A percentile compares a stretch with the other conserved stretches of the same genome.
phyloP scores from a whole-genome alignment of 2,888 invertebrate species.

The Itoplectis maculator region DNA sequence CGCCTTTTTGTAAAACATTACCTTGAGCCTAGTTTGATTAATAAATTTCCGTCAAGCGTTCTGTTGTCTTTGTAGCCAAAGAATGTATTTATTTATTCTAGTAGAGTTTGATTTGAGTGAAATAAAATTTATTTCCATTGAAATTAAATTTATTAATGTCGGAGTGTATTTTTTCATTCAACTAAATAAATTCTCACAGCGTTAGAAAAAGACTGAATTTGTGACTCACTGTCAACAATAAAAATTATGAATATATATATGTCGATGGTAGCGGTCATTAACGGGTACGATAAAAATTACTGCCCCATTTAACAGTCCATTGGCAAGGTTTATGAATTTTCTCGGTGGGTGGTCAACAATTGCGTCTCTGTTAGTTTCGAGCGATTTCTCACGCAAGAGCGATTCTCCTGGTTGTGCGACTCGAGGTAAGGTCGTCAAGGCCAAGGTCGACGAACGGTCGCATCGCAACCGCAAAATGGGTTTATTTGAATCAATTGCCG shows the following conservation, averaged over 20 bases:
- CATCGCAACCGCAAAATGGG: not conserved
- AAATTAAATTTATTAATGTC: too few relatives aligned
- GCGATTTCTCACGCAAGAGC: conserved; percentile 30
- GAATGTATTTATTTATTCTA: too few relatives aligned
- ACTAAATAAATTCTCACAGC: too few relatives aligned
- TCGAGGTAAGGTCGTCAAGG: conserved; percentile 23
- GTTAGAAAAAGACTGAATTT: not conserved
- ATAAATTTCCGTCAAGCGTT: too few relatives aligned
- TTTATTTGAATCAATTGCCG: conserved; percentile 8
- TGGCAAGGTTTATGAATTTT: conserved; percentile 27
- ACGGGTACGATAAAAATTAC: not conserved
- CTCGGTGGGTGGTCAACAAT: conserved; percentile 19
- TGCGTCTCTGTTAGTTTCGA: conserved; percentile 22
- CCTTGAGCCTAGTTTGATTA: too few relatives aligned
- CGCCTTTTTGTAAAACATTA: not conserved
- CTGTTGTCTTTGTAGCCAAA: too few relatives aligned
- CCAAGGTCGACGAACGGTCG: conserved; percentile 30
- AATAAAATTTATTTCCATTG: too few relatives aligned
- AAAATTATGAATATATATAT: not conserved
- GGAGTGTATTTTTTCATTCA: too few relatives aligned
- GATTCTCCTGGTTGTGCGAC: not conserved
- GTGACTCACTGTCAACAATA: not conserved
- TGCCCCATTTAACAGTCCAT: conserved; percentile 3
- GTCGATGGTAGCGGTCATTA: not conserved
- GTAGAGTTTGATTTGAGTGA: too few relatives aligned